Base-by-base conservation (phyloP, 1,140 invertebrate genomes). In the Dryas iulia region DNA sequence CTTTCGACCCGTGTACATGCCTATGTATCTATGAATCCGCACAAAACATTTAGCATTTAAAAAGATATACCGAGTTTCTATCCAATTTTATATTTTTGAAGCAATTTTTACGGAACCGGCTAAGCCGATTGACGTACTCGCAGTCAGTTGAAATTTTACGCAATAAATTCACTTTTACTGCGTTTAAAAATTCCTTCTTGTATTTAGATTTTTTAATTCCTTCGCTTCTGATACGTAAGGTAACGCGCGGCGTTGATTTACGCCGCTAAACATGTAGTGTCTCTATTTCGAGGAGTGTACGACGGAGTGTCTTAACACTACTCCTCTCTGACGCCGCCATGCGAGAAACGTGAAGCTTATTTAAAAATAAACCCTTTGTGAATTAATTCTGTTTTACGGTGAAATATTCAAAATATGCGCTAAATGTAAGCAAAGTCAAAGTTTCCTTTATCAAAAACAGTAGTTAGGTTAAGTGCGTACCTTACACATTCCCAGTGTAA, bases 371-470 rank as follows among this genome's bases (percentile, higher is more conserved):
- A n/a, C n/a, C 39, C 14, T 47, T 47, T 21, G 39, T 47, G 14
- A 47, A 47, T 47, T n/a, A n/a, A 47, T 47, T 47, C 39, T 7
- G 8, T 47, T 47, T 18, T n/a, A 5, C n/a, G 39, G 4, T 56
- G 26, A 33, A 28, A 18, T 60, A 61, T 69, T 30, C 47, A 28
- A 58, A 69, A 61, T 62, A 69, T 63, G 39, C 26, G 26, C 52
- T 30, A 12, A 58, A 52, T 69, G 25, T 31, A 28, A 14, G 30
- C 31, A 62, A 59, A 31, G 53, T 28, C 59, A 30, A 52, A 63
- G 60, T 58, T 63, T 18, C 67, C 59, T 68, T 68, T 68, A 69
- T 63, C 60, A 47, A 35, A 68, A 39, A 25, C 21, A 25, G 66
- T 56, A 56, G 30, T 64, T 64, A 18, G 24, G 52, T 64, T 62